These are phyloP conservation scores for Microcebus murinus DNA, from an alignment of 2,113 vertebrate genomes.

Conservation along the genomic window DNA sequence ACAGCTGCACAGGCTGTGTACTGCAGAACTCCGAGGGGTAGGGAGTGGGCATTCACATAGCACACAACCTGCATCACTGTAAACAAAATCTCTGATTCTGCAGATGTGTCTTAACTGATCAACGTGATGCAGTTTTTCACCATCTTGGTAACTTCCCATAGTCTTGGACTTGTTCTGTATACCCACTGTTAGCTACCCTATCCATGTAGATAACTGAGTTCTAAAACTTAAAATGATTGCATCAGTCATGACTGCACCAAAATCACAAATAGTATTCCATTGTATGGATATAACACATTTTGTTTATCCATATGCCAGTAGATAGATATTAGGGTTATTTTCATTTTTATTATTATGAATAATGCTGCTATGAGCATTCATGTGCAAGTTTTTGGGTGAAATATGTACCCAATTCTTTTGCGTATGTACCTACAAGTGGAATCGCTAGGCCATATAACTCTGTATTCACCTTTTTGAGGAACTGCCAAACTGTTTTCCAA, in stretches of 20 bases:
- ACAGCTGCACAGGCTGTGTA: background rate
- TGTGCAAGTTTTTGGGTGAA: background rate
- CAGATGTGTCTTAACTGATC: background rate
- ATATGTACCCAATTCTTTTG: background rate
- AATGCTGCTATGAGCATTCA: background rate
- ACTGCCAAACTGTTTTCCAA: background rate
- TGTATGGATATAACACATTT: background rate
- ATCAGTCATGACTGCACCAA: background rate
- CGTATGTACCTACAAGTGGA: background rate
- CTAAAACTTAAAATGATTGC: background rate
- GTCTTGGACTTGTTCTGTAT: background rate
- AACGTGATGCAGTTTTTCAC: background rate
- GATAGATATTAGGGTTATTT: background rate
- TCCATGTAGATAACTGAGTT: background rate
- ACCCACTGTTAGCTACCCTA: background rate
- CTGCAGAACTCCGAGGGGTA: background rate
- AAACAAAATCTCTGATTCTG: background rate
- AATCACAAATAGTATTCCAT: background rate
- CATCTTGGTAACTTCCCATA: background rate
- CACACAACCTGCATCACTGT: background rate
- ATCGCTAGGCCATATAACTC: background rate
- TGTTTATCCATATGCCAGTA: background rate
- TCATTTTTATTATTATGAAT: background rate
- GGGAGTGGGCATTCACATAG: background rate
- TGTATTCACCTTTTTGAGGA: slow-evolving; percentile 4